Conservation (phyloP, 2,797 vertebrate genomes). For the Chaetodon trifasciatus region DNA sequence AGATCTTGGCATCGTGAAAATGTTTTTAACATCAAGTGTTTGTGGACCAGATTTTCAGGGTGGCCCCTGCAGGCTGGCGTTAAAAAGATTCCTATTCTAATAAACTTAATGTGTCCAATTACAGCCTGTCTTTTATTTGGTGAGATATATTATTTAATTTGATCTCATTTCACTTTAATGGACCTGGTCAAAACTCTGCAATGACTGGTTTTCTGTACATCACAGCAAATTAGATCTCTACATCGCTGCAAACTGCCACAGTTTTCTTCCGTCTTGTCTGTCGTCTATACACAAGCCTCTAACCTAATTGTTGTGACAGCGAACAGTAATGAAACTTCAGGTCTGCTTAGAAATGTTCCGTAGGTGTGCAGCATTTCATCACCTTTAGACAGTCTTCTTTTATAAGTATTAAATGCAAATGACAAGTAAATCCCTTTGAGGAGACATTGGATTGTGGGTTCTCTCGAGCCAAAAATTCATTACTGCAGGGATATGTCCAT, state of each 20-base stretch:
- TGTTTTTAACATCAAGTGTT: slow-evolving; percentile 2
- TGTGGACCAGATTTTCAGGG: neutral
- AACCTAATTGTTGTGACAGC: neutral
- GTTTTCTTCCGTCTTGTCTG: neutral
- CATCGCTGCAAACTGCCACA: neutral
- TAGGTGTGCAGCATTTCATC: slow-evolving; percentile 20
- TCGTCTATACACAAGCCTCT: neutral
- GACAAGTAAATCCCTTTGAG: slow-evolving; percentile 51
- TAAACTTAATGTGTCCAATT: slow-evolving; percentile 1
- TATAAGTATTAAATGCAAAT: slow-evolving; percentile 44
- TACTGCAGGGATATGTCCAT: slow-evolving; percentile 31
- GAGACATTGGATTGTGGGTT: slow-evolving; percentile 26
- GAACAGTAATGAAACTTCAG: slow-evolving; percentile 6
- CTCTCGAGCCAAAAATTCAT: slow-evolving; percentile 31
- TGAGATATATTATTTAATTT: neutral
- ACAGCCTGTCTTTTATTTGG: neutral
- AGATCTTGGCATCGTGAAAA: neutral
- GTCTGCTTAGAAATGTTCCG: slow-evolving; percentile 7
- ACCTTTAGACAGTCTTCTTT: slow-evolving; percentile 7
- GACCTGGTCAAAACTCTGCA: neutral
- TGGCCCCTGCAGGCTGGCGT: neutral
- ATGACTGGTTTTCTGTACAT: slow-evolving; percentile 5
- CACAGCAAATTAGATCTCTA: neutral
- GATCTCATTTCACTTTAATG: neutral
- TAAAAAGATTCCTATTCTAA: neutral